Percentiles rank a stretch among this genome's conserved stretches.
phyloP scores from a whole-genome alignment of 2,113 vertebrate genomes.

The Cinclus cinclus region DNA sequence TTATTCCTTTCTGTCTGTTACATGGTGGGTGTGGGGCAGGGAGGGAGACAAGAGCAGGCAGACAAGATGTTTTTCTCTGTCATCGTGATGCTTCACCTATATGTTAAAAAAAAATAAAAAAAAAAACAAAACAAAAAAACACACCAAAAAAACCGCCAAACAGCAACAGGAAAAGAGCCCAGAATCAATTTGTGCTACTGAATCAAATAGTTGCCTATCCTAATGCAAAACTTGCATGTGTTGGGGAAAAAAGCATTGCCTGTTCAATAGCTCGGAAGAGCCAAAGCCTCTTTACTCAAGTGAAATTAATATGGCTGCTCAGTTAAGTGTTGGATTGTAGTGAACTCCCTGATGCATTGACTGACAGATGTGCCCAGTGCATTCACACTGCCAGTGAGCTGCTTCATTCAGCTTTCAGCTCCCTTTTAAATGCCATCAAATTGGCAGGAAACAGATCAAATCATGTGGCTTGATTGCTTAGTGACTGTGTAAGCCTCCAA shows the following conservation, averaged over 20 bases:
- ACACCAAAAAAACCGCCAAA: no score
- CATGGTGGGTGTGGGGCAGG: rapidly evolving
- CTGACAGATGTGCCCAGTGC: constrained; percentile 5
- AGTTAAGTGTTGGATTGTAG: constrained; percentile 37
- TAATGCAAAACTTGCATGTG: background rate
- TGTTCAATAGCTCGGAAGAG: background rate
- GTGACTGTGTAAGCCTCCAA: background rate
- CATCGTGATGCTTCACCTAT: background rate
- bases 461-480: background rate
- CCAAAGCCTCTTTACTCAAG: constrained; percentile 17
- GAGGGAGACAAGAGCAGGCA: background rate
- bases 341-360: constrained; percentile 13
- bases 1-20: background rate
- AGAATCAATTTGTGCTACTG: background rate
- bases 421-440: constrained; percentile 5
- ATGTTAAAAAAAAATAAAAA: background rate
- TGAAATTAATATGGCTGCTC: constrained; percentile 46
- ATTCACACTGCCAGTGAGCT: background rate
- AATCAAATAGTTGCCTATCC: background rate
- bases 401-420: constrained; percentile 10
- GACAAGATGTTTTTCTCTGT: background rate
- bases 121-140: background rate
- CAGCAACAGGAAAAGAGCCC: background rate
- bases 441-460: background rate
- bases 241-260: background rate